A percentile compares a stretch with the other conserved stretches of the same genome.
phyloP scores from a whole-genome alignment of 2,888 invertebrate species.

The Hyposoter dolosus region DNA sequence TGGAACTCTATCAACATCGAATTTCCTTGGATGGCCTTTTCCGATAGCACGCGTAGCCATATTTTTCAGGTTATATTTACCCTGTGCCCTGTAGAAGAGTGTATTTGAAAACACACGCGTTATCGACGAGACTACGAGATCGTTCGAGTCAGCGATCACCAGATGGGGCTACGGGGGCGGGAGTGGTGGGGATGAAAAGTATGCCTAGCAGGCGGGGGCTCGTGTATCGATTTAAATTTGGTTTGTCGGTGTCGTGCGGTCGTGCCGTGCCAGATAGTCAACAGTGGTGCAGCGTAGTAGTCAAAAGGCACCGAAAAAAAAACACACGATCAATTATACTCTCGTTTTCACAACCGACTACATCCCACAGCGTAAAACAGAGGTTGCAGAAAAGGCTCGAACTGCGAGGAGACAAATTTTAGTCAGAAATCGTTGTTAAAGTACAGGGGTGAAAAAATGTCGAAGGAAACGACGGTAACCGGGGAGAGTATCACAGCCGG shows the following conservation, averaged over 20 bases:
- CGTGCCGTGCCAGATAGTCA: conserved; percentile 77
- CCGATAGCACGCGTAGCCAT: conserved; percentile 66
- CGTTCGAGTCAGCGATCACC: not conserved
- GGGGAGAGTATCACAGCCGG: conserved; percentile 44
- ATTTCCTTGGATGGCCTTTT: conserved; percentile 69
- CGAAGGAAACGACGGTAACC: conserved; percentile 42
- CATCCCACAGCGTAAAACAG: not conserved
- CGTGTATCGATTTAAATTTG: conserved; percentile 84
- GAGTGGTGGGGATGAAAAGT: conserved; percentile 68
- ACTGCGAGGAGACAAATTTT: not conserved
- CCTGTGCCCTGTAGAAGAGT: not conserved
- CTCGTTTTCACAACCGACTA: not conserved
- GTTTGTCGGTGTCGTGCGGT: conserved; percentile 80
- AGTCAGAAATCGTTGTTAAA: not conserved
- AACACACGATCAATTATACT: conserved; percentile 13
- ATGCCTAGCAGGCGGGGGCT: conserved; percentile 78
- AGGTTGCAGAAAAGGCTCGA: not conserved
- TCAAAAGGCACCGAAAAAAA: conserved; percentile 26
- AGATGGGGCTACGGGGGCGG: conserved; percentile 6
- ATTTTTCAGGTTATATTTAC: conserved; percentile 59
- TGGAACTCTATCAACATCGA: conserved; percentile 75
- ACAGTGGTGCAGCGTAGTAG: conserved; percentile 60
- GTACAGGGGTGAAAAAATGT: conserved; percentile 39
- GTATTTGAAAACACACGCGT: not conserved
- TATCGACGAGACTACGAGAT: not conserved